Base-by-base conservation (phyloP, 2,888 invertebrate genomes). In the Amiota mariae region DNA sequence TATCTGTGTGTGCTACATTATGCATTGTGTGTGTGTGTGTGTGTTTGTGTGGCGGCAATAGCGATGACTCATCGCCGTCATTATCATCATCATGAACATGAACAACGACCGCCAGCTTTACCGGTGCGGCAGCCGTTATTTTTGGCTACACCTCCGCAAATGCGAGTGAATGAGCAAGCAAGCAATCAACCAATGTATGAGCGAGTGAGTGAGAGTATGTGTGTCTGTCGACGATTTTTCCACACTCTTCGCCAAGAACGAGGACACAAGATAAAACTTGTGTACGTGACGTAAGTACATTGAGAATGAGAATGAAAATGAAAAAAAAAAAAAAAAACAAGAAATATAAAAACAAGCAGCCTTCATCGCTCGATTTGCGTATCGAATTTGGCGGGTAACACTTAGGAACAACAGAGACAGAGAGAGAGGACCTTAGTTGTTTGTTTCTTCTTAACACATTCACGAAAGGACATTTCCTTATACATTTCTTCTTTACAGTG, bases 401-500 rank as follows among this genome's bases (percentile, higher is more conserved):
- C 73, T 70, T 68, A 24, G 36, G 47, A 24, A 24, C 36, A 36
- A 36, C 36, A 6, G 4, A 36, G 0, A 36, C 4, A 36, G 36
- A 36, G 36, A 36, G 0, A 36, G 6, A 36, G 4, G 36, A 36
- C 36, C 6, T 36, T 36, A 36, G 36, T 36, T 36, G 36, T 2
- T 4, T 78, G 85, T 76, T 47, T 4, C 8, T 48, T n/a, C 6
- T 48, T 49, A n/a, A 48, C 36, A 49, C 36, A 36, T 36, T 36
- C 56, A 72, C 77, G 73, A 48, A 85, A 87, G 88, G 87, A 87
- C 84, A 85, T 83, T 80, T 85, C 86, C 85, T 84, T 80, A 49
- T 68, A 47, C 66, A 72, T 73, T 74, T 76, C 80, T 80, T 73
- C 78, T 72, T 85, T 24, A 9, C 47, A 4, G 47, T 63, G 36